Evolutionary conservation across 2,797 vertebrate species (phyloP).

Genomic region (Rhodeus uyekii): DNA sequence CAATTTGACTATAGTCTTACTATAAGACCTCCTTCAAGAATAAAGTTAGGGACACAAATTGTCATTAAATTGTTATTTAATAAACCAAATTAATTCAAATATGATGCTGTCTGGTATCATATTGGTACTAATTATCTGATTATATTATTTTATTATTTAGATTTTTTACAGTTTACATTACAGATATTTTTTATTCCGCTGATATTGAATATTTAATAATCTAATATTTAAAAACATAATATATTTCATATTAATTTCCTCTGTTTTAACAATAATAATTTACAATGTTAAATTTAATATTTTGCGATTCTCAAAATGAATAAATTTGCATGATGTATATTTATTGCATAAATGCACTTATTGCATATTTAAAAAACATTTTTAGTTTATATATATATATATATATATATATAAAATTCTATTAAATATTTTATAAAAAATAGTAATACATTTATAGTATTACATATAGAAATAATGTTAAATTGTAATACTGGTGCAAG

Average conservation of each 20-base stretch:
- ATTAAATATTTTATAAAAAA: no score
- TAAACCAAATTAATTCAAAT: background rate
- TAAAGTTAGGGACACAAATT: background rate
- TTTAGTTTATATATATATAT: no score
- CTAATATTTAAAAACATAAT: no score
- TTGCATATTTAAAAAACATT: no score
- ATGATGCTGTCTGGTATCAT: background rate
- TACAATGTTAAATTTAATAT: background rate
- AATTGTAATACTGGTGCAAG: background rate
- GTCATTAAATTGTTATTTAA: background rate
- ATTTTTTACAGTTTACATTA: no score
- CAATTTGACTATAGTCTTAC: background rate
- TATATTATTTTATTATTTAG: background rate
- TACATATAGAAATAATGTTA: background rate
- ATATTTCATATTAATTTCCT: background rate
- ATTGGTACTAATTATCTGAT: no score
- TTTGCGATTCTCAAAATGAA: no score
- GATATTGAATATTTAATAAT: background rate
- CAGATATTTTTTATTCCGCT: no score
- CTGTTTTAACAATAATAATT: background rate
- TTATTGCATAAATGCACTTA: no score
- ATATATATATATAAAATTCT: no score
- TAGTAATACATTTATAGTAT: no score
- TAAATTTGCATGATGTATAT: no score
- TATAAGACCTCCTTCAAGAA: background rate